phyloP scores from a whole-genome alignment of 2,113 vertebrate species.

The Poecile atricapillus region DNA sequence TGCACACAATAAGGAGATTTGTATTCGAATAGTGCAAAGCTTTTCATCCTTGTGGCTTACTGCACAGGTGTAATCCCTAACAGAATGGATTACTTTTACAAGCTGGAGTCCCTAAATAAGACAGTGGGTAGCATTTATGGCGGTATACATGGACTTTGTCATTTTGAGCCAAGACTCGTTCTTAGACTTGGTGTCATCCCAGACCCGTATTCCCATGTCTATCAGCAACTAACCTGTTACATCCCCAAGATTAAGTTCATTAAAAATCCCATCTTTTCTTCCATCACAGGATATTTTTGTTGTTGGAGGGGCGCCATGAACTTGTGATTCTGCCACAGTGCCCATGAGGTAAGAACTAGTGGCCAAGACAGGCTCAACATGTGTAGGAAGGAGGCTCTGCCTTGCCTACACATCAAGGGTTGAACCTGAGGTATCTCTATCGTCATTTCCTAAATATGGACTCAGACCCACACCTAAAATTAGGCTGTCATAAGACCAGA shows the following conservation, averaged over 20 bases:
- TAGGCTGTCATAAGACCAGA: neutral
- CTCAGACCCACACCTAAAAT: neutral
- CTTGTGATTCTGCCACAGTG: neutral
- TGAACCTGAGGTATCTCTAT: neutral
- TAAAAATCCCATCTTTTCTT: neutral
- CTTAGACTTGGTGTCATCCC: neutral
- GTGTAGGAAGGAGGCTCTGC: neutral
- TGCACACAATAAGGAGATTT: conserved; percentile 27
- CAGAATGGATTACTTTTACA: neutral
- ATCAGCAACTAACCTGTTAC: neutral
- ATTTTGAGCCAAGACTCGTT: neutral
- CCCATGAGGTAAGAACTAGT: neutral
- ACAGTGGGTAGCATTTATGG: neutral
- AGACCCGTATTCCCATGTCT: neutral
- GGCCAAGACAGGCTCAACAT: neutral
- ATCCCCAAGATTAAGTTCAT: neutral
- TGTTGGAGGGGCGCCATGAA: neutral
- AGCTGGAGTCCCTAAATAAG: neutral
- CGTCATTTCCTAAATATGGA: neutral
- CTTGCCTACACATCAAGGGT: neutral
- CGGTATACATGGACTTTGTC: neutral
- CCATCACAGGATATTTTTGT: neutral
- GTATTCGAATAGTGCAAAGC: neutral
- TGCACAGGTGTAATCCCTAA: neutral
- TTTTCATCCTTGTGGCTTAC: conserved; percentile 18